phyloP scores from a whole-genome alignment of 2,888 invertebrate genomes.

The Sesamia inferens region DNA sequence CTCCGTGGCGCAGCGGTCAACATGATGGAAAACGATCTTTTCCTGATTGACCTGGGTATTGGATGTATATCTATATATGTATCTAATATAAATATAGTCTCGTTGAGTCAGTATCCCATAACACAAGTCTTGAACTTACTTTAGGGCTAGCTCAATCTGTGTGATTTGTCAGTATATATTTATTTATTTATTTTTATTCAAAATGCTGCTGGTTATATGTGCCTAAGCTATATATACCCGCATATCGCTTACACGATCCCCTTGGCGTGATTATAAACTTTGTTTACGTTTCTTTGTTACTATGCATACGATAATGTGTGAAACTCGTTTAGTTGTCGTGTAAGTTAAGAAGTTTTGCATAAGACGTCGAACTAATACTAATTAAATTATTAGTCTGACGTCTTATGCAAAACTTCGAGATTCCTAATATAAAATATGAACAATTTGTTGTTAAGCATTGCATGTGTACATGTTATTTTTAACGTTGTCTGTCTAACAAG shows the following conservation, averaged over 20 bases:
- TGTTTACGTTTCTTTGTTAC: slow-evolving; percentile 39
- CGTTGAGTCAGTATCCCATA: too few relatives aligned
- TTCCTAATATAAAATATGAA: background rate
- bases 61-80: too few relatives aligned
- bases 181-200: too few relatives aligned
- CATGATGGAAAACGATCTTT: too few relatives aligned
- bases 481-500: too few relatives aligned
- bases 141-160: too few relatives aligned
- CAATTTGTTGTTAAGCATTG: background rate
- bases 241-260: slow-evolving; percentile 31
- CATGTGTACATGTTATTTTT: background rate
- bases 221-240: slow-evolving; percentile 7
- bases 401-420: background rate
- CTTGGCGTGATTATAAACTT: slow-evolving; percentile 16
- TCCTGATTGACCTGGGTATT: too few relatives aligned
- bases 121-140: too few relatives aligned
- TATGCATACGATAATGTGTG: slow-evolving; percentile 36
- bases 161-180: too few relatives aligned
- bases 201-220: background rate
- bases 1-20: too few relatives aligned
- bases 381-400: too few relatives aligned
- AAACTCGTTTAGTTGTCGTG: background rate
- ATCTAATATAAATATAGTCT: too few relatives aligned
- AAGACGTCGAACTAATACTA: background rate
- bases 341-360: background rate